Evolutionary conservation across 2,888 invertebrate species (phyloP).

Genomic region (Drosophila rellima): DNA sequence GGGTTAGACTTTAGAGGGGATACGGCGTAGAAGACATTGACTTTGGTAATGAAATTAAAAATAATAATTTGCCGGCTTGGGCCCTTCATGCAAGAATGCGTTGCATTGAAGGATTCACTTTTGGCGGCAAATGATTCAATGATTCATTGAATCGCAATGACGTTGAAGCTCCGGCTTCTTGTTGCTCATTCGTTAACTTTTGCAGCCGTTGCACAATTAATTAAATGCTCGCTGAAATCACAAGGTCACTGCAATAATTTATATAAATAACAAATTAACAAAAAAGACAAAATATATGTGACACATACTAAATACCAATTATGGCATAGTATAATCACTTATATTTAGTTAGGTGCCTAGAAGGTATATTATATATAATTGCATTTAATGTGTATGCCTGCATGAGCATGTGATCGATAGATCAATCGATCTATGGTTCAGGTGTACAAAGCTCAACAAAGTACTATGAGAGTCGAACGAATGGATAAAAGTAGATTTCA

Average conservation of each 20-base stretch:
- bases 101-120: slow-evolving; percentile 52
- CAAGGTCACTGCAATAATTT: slow-evolving; percentile 54
- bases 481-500: background rate
- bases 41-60: slow-evolving; percentile 70
- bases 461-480: background rate
- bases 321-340: background rate
- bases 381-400: background rate
- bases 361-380: slow-evolving; percentile 1
- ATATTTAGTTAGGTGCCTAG: slow-evolving; percentile 1
- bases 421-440: background rate
- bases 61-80: slow-evolving; percentile 8
- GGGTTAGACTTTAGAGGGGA: slow-evolving; percentile 9
- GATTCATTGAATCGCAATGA: slow-evolving; percentile 2
- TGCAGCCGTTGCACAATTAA: slow-evolving; percentile 32
- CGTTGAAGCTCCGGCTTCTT: slow-evolving; percentile 5
- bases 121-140: slow-evolving; percentile 22
- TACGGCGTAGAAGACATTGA: slow-evolving; percentile 47
- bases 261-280: slow-evolving; percentile 9
- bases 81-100: slow-evolving; percentile 77
- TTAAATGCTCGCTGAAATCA: slow-evolving; percentile 27
- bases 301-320: slow-evolving; percentile 26
- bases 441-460: background rate
- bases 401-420: slow-evolving; percentile 9
- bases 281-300: slow-evolving; percentile 12
- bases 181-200: slow-evolving; percentile 6